Percentiles rank a stretch among this genome's conserved stretches.
These are phyloP conservation scores for Myathropa florea DNA, from an alignment of 2,888 invertebrate species.

Conservation along the genomic window DNA sequence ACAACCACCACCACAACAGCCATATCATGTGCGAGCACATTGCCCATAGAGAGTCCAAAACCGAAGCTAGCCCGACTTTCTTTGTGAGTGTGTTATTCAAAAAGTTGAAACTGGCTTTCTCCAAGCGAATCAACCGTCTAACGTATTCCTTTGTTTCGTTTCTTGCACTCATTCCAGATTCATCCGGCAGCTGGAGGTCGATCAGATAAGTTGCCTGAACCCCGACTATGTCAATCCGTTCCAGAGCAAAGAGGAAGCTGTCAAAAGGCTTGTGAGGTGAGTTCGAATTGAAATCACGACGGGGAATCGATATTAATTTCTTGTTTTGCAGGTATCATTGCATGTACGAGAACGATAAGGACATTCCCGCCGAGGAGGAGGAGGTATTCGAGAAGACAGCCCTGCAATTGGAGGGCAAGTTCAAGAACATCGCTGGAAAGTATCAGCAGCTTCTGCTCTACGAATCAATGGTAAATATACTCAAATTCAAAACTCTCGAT, in stretches of 20 bases:
- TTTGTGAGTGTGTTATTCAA: slow-evolving; percentile 81
- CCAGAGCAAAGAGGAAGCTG: slow-evolving; percentile 87
- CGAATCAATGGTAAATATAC: slow-evolving; percentile 87
- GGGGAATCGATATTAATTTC: background rate
- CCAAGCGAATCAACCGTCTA: slow-evolving; percentile 35
- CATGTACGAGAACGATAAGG: slow-evolving; percentile 83
- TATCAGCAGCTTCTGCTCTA: slow-evolving; percentile 87
- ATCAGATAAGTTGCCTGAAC: slow-evolving; percentile 87
- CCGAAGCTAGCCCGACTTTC: slow-evolving; percentile 80
- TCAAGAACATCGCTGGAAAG: slow-evolving; percentile 87
- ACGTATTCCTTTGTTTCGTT: slow-evolving; percentile 30
- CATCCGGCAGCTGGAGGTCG: slow-evolving; percentile 87
- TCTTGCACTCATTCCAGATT: slow-evolving; percentile 82
- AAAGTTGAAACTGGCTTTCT: slow-evolving; percentile 53
- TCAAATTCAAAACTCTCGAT: background rate
- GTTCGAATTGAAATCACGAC: too few species aligned
- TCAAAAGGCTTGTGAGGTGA: slow-evolving; percentile 85
- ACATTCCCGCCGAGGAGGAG: slow-evolving; percentile 86
- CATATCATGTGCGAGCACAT: slow-evolving; percentile 72
- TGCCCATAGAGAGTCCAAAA: slow-evolving; percentile 80
- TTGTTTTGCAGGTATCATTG: slow-evolving; percentile 84
- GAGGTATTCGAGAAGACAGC: slow-evolving; percentile 87
- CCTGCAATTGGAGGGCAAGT: slow-evolving; percentile 86
- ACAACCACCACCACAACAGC: slow-evolving; percentile 71
- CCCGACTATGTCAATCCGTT: slow-evolving; percentile 89